Conservation (phyloP, 2,888 invertebrate genomes). For the Cephus nigrinus region DNA sequence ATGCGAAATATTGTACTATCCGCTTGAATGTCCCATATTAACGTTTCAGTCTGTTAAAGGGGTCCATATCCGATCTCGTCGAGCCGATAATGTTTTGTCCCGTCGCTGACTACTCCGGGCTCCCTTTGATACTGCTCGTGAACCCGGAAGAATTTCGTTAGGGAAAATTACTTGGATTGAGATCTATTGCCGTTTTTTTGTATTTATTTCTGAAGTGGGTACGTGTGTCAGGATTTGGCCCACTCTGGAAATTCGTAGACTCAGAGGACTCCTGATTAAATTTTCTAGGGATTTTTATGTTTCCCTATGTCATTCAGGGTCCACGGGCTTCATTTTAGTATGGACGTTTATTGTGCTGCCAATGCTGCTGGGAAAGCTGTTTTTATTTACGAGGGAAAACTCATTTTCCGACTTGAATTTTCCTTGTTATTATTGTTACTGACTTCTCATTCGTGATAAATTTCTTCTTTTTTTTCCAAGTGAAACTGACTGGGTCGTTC, state of each 20-base stretch:
- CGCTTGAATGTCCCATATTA: slow-evolving; percentile 62
- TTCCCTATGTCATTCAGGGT: not conserved
- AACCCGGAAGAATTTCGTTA: not conserved
- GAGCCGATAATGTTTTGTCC: slow-evolving; percentile 31
- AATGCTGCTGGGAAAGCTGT: not conserved
- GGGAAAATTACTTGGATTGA: not conserved
- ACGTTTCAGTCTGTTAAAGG: slow-evolving; percentile 57
- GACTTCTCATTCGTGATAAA: not conserved
- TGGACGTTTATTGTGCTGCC: not conserved
- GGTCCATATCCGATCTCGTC: slow-evolving; percentile 50
- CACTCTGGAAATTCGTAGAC: no score
- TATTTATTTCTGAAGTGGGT: not conserved
- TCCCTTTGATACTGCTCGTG: not conserved
- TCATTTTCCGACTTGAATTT: not conserved
- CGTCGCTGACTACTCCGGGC: slow-evolving; percentile 1
- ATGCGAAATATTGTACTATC: slow-evolving; percentile 52
- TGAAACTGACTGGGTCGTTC: not conserved
- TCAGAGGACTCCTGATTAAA: not conserved
- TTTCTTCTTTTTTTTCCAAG: not conserved
- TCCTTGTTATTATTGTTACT: not conserved
- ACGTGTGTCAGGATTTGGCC: no score
- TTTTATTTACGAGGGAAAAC: not conserved
- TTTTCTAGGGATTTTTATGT: not conserved
- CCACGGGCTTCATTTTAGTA: not conserved
- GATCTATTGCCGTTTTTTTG: not conserved